Evolutionary conservation across 1,140 invertebrate genomes (phyloP), one percentile per base, ranked within the genome.

Genomic region (Apocrypta bakeri): DNA sequence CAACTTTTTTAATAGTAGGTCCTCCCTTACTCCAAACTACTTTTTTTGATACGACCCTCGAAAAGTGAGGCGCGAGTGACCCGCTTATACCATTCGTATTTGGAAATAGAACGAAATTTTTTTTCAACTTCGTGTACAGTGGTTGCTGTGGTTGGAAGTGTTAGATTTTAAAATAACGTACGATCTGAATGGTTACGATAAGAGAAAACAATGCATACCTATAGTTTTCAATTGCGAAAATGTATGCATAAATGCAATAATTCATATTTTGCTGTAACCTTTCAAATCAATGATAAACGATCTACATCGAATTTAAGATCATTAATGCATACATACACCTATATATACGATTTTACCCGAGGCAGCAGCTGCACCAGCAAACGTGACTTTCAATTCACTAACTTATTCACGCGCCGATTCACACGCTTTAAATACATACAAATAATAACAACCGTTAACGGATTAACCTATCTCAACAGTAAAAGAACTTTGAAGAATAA

Each of bases 81-180:
- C 79, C 73, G 72, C 56, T 63, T 37, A 2, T 63, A 21, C 12
- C 11, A 25, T 40, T 21, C 24, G 37, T 66, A 68, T 63, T 73
- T 81, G 69, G 9, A 81, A 75, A 75, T 81, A 75, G 79, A 81
- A 75, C 72, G 33, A 4, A 73, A 12, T 37, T 73, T 80, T 80
- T 73, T 80, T 56, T 2, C 3, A 37, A 37, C 21, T 7, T 2
- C 21, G 48, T 21, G 48, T 21, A 56, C 14, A 14, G 48, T 21
- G 48, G 48, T 56, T 56, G 48, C 9, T 37, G 2, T 37, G 9
- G 33, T 9, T 37, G 2, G 33, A 37, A 2, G 33, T 2, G 33
- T 37, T 37, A 37, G 2, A 9, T 37, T 37, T 37, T 4, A 9
- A 37, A 37, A 4, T 37, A 37, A 37, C 33, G 33, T 37, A 37